A percentile compares a stretch with the other conserved stretches of the same genome.
phyloP scores from a whole-genome alignment of 2,888 invertebrate genomes.

The Synanthedon vespiformis region DNA sequence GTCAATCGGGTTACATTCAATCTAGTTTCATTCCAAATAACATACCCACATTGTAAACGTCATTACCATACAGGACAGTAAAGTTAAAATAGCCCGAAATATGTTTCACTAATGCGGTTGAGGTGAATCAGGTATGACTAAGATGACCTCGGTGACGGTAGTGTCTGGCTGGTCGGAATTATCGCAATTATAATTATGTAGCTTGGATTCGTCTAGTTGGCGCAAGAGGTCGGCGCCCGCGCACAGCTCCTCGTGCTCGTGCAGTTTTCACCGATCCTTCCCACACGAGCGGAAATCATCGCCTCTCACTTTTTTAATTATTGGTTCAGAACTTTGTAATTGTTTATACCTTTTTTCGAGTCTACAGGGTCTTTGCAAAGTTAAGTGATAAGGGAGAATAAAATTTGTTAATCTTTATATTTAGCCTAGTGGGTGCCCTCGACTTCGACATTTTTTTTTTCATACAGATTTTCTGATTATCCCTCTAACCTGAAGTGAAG shows the following conservation, averaged over 20 bases:
- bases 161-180: slow-evolving; percentile 27
- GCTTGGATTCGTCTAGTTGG: slow-evolving; percentile 25
- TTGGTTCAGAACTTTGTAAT: too few species aligned
- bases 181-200: slow-evolving; percentile 14
- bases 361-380: too few species aligned
- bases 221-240: slow-evolving; percentile 21
- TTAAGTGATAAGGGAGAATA: too few species aligned
- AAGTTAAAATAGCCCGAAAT: not conserved
- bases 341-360: too few species aligned
- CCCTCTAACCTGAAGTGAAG: too few species aligned
- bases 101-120: not conserved
- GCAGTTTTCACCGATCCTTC: slow-evolving; percentile 19
- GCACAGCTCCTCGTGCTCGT: slow-evolving; percentile 13
- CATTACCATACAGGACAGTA: not conserved
- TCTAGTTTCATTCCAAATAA: not conserved
- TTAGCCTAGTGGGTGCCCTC: too few species aligned
- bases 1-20: slow-evolving; percentile 16
- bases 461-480: too few species aligned
- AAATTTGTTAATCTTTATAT: too few species aligned
- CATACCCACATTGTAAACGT: not conserved
- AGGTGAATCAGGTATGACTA: slow-evolving; percentile 36
- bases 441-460: too few species aligned
- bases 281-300: not conserved
- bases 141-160: slow-evolving; percentile 26
- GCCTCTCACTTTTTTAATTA: not conserved